These are phyloP conservation scores for Synanthedon vespiformis DNA, from an alignment of 2,888 invertebrate species.

Conservation along the genomic window DNA sequence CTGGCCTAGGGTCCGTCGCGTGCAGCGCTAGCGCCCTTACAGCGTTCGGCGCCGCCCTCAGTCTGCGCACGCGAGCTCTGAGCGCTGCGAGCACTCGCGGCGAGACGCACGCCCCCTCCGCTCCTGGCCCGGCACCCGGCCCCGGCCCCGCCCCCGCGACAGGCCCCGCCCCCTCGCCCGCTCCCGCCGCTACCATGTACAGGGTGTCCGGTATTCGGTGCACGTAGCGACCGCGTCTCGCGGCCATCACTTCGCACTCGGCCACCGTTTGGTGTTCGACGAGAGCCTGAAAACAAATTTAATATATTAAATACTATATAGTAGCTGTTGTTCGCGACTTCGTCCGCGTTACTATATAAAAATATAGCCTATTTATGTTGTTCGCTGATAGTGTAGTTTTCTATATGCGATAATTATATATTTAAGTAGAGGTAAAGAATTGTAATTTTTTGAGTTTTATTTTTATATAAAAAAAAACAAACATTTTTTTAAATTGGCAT, in stretches of 20 bases:
- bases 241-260: slow-evolving; percentile 78
- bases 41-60: slow-evolving; percentile 76
- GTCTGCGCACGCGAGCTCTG: slow-evolving; percentile 86
- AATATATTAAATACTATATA: neutral
- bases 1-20: slow-evolving; percentile 22
- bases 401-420: neutral
- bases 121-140: slow-evolving; percentile 6
- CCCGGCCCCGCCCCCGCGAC: neutral
- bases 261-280: slow-evolving; percentile 87
- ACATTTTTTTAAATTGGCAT: too few species aligned
- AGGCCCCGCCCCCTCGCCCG: slow-evolving; percentile 6
- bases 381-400: too few species aligned
- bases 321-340: too few species aligned
- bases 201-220: slow-evolving; percentile 93
- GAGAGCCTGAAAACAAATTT: slow-evolving; percentile 64
- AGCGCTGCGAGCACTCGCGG: slow-evolving; percentile 83
- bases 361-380: too few species aligned
- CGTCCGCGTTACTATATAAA: too few species aligned
- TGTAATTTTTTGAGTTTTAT: too few species aligned
- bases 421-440: too few species aligned
- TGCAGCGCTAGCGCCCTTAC: slow-evolving; percentile 79
- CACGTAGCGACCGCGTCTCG: slow-evolving; percentile 78
- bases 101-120: slow-evolving; percentile 62
- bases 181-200: slow-evolving; percentile 77
- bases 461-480: too few species aligned